These are phyloP conservation scores for Neelides sp. DNA, from an alignment of 1,140 invertebrate genomes.

Conservation along the genomic window DNA sequence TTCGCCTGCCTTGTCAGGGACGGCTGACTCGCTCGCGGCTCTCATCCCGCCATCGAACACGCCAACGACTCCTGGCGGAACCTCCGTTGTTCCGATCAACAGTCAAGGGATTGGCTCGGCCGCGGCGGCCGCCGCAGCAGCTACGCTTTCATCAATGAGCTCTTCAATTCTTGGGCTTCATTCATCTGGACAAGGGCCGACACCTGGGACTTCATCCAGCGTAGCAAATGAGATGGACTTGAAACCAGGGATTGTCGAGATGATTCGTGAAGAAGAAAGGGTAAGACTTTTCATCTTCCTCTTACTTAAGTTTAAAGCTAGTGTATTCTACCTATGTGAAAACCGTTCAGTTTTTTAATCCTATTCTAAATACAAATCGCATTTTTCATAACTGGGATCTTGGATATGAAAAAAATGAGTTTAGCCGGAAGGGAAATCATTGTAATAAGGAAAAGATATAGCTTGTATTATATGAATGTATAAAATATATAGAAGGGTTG, in stretches of 20 bases:
- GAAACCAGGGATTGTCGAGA: constrained; percentile 82
- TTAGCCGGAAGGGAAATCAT: too few relatives aligned
- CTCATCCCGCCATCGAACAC: not conserved
- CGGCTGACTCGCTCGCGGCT: too few relatives aligned
- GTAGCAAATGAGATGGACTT: constrained; percentile 69
- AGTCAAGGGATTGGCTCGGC: too few relatives aligned
- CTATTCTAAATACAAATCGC: too few relatives aligned
- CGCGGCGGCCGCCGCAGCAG: constrained; percentile 15
- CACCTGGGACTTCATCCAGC: constrained; percentile 35
- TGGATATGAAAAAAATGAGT: too few relatives aligned
- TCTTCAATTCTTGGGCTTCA: constrained; percentile 22
- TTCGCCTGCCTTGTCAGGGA: constrained; percentile 9
- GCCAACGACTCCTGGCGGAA: constrained; percentile 34
- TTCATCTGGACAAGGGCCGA: constrained; percentile 36
- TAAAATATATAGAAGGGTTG: too few relatives aligned
- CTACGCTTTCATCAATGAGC: constrained; percentile 5
- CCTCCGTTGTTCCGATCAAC: constrained; percentile 35
- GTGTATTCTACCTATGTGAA: not conserved
- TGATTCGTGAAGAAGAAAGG: constrained; percentile 89
- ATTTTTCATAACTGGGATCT: too few relatives aligned
- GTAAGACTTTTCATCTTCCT: constrained; percentile 47
- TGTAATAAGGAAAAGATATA: too few relatives aligned
- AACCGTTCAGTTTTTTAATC: not conserved
- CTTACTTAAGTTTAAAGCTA: constrained; percentile 6
- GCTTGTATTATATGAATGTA: too few relatives aligned